Evolutionary conservation across 2,797 vertebrate genomes (phyloP), one percentile per base, ranked within the genome.

Genomic region (Menidia menidia): DNA sequence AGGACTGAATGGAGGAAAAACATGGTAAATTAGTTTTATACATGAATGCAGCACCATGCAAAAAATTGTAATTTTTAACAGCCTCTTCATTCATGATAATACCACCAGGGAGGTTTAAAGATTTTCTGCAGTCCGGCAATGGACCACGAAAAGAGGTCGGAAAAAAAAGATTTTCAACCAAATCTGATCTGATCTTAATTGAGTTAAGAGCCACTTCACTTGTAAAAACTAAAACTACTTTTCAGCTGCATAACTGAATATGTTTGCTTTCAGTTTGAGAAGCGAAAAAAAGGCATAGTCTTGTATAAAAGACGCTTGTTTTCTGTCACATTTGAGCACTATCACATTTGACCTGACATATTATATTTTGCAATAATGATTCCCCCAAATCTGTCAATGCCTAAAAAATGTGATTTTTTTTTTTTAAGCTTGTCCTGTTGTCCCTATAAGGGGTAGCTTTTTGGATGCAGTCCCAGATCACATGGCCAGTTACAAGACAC

Each of bases 401-500:
- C 25, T 25, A 25, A 25, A 25, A 25, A 25, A 25, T 25, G 25
- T 25, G 25, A 25, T 25, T 1, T 25, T 1, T 25, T 25, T 25
- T 25, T 25, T 25, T 25, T 25, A 25, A 25, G 25, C 25, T 25
- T 25, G 25, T 25, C 25, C 25, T 25, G 25, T 25, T 25, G 25
- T 25, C 25, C 25, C 25, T 2, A 25, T 25, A 25, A 25, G 25
- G 25, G 25, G 25, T 25, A 25, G 25, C 25, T 25, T 25, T 25
- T 25, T 25, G 25, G 25, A 25, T 25, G 61, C 43, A 65, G 12
- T 71, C 53, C 43, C 65, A 45, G 58, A 82, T 77, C 69, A 74
- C 64, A 61, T 51, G 74, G 75, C 61, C 51, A 59, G 81, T 63
- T 69, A 64, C 4, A 31, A 63, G 77, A 48, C 75, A 71, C 73